phyloP scores from a whole-genome alignment of 53 echinoderm and acorn worm species.

The Temnopleurus reevesii region DNA sequence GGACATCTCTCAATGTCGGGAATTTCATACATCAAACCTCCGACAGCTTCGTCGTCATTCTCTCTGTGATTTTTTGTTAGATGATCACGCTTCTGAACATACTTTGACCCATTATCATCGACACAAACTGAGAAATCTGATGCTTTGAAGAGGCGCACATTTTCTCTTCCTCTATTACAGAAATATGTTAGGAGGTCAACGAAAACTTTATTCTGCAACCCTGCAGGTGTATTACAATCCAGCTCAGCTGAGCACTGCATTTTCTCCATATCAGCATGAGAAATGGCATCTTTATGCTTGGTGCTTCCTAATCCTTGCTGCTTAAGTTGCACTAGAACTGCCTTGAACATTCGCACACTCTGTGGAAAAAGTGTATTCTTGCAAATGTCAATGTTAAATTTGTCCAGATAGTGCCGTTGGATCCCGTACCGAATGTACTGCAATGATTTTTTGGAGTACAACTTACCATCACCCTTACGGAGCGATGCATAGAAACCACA shows the following conservation, averaged over 20 bases:
- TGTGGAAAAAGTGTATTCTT: too few relatives aligned
- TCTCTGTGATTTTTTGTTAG: constrained; percentile 35
- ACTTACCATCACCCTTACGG: too few relatives aligned
- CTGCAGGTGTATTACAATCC: background rate
- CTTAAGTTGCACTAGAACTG: too few relatives aligned
- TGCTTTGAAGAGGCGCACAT: background rate
- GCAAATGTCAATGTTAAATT: too few relatives aligned
- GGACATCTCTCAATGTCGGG: constrained; percentile 37
- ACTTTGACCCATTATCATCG: constrained; percentile 25
- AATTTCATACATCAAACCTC: constrained; percentile 43
- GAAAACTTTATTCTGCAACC: constrained; percentile 42
- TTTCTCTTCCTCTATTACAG: constrained; percentile 27
- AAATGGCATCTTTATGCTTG: too few relatives aligned
- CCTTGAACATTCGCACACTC: too few relatives aligned
- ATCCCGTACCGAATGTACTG: too few relatives aligned
- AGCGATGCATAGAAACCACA: too few relatives aligned
- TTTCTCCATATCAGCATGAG: constrained; percentile 36
- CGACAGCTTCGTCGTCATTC: constrained; percentile 30
- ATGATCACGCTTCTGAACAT: constrained; percentile 34
- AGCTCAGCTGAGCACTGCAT: constrained; percentile 45
- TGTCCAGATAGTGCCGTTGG: too few relatives aligned
- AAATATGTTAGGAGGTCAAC: constrained; percentile 25
- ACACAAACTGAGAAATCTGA: constrained; percentile 9
- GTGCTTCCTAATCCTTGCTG: too few relatives aligned
- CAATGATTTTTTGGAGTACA: too few relatives aligned